phyloP scores from a whole-genome alignment of 2,888 invertebrate species.

The Mactromeris polynyma region DNA sequence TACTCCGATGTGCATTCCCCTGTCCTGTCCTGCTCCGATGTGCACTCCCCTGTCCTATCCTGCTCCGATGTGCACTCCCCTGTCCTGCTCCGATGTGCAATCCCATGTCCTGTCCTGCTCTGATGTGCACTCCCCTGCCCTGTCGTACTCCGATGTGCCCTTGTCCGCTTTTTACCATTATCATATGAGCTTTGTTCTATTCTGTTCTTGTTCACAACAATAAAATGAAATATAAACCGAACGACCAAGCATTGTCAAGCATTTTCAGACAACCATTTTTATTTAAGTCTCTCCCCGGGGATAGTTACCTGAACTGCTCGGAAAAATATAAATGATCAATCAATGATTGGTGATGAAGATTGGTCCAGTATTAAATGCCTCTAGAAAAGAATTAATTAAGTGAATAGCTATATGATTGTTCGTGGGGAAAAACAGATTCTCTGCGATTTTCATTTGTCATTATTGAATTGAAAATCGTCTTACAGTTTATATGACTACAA shows the following conservation, averaged over 20 bases:
- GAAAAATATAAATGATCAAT: slow-evolving; percentile 53
- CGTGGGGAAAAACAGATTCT: slow-evolving; percentile 33
- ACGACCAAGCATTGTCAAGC: not conserved
- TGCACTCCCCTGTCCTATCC: too few relatives aligned
- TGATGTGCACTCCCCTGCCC: too few relatives aligned
- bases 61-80: too few relatives aligned
- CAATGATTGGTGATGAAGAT: slow-evolving; percentile 61
- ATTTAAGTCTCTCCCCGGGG: slow-evolving; percentile 5
- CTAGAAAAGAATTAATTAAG: slow-evolving; percentile 70
- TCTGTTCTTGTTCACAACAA: not conserved
- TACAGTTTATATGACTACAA: slow-evolving; percentile 35
- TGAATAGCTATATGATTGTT: slow-evolving; percentile 56
- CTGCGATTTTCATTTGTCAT: slow-evolving; percentile 54
- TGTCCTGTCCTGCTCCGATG: too few relatives aligned
- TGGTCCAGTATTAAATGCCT: slow-evolving; percentile 51
- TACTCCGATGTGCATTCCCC: too few relatives aligned
- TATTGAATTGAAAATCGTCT: slow-evolving; percentile 46
- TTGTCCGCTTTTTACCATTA: not conserved
- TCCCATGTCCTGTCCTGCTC: too few relatives aligned
- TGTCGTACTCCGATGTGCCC: too few relatives aligned
- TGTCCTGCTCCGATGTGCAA: too few relatives aligned
- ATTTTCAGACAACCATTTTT: not conserved
- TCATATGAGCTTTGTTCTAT: not conserved
- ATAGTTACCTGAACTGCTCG: not conserved
- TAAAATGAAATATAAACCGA: not conserved